These are phyloP conservation scores for Andrena flavipes DNA, from an alignment of 2,888 invertebrate species.

Conservation along the genomic window DNA sequence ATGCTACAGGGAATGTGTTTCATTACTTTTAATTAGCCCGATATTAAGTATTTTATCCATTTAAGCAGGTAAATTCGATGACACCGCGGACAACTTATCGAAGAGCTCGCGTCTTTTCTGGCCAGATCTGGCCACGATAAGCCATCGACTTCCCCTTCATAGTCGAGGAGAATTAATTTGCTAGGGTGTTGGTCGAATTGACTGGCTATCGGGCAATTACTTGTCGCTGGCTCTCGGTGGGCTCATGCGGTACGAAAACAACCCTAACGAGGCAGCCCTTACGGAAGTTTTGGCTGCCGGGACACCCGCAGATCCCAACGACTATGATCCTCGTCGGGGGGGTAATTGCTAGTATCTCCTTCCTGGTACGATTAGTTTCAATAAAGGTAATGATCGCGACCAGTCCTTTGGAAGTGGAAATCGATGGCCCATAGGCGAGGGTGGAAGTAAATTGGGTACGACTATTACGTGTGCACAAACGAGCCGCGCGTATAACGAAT, in stretches of 20 bases:
- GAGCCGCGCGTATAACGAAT: conserved; percentile 70
- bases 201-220: conserved; percentile 11
- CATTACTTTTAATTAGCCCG: background rate
- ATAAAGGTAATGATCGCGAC: conserved; percentile 69
- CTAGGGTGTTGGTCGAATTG: conserved; percentile 23
- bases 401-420: conserved; percentile 64
- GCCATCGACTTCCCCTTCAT: background rate
- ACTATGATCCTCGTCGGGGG: conserved; percentile 44
- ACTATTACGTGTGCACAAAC: conserved; percentile 67
- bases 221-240: background rate
- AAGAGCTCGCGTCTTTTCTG: background rate
- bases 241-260: background rate
- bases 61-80: background rate
- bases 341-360: conserved; percentile 61
- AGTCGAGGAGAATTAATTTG: conserved; percentile 37
- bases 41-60: background rate
- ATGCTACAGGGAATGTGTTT: background rate
- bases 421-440: conserved; percentile 67
- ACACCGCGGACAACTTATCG: background rate
- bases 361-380: conserved; percentile 66
- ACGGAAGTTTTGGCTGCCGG: conserved; percentile 36
- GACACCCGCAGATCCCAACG: background rate
- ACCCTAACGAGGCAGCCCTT: background rate
- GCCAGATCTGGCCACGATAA: background rate
- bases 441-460: conserved; percentile 68